Percentiles rank a stretch among this genome's conserved stretches.
These are phyloP conservation scores for Euura saliciscinereae DNA, from an alignment of 1,140 invertebrate genomes.

Conservation along the genomic window DNA sequence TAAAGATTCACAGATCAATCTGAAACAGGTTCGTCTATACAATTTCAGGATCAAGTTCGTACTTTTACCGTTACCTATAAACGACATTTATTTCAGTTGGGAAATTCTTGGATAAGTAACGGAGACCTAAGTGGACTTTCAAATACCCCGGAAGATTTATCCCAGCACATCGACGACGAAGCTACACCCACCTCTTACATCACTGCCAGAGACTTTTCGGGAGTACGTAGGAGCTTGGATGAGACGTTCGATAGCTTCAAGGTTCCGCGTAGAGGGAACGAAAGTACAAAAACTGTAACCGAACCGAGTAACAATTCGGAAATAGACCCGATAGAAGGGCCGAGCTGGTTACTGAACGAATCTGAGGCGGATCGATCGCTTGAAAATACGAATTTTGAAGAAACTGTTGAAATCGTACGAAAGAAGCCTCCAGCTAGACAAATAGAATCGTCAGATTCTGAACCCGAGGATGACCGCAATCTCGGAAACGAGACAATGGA, in stretches of 20 bases:
- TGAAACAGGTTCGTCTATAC: neutral
- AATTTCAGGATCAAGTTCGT: no score
- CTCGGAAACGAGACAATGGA: neutral
- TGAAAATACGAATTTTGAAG: neutral
- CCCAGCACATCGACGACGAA: neutral
- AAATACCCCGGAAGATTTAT: neutral
- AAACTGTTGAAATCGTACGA: neutral
- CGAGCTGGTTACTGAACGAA: conserved; percentile 51
- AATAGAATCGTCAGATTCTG: neutral
- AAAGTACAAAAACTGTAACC: neutral
- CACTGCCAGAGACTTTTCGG: neutral
- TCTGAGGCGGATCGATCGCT: conserved; percentile 11
- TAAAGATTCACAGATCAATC: conserved; percentile 43
- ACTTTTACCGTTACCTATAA: no score
- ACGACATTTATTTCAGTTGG: neutral
- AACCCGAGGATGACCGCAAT: neutral
- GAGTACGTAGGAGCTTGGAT: neutral
- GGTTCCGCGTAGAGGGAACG: neutral
- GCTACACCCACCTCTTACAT: neutral
- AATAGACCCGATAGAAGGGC: conserved; percentile 51
- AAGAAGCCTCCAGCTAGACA: neutral
- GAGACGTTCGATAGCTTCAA: neutral
- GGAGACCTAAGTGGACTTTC: neutral
- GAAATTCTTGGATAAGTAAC: neutral
- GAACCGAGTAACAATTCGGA: conserved; percentile 6